A percentile compares a stretch with the other conserved stretches of the same genome.
These are phyloP conservation scores for Hemiscyllium ocellatum DNA, from an alignment of 2,113 vertebrate genomes.

Conservation along the genomic window DNA sequence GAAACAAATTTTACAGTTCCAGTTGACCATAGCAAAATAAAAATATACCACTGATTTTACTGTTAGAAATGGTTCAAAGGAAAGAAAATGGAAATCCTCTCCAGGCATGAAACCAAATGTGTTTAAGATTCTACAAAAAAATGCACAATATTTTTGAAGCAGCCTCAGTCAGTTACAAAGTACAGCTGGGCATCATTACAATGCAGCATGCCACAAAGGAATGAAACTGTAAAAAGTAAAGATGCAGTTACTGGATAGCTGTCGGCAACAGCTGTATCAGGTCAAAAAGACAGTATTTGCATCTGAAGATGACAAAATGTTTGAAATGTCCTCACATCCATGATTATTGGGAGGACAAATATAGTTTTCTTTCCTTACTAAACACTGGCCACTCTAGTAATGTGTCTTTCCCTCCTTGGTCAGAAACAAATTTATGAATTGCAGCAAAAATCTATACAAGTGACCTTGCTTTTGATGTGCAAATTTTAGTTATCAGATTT, in stretches of 20 bases:
- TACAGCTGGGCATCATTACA: background rate
- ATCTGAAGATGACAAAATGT: background rate
- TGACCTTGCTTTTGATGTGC: background rate
- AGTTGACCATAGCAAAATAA: background rate
- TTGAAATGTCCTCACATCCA: background rate
- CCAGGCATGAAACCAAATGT: background rate
- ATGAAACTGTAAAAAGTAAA: background rate
- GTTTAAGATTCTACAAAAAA: too few species aligned
- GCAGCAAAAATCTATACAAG: background rate
- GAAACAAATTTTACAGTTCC: background rate
- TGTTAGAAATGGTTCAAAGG: background rate
- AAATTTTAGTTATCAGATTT: background rate
- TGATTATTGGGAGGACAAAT: background rate
- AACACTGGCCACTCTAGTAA: background rate
- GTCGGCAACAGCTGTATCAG: background rate
- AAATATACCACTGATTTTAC: background rate
- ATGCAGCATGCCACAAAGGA: background rate
- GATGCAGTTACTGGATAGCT: background rate
- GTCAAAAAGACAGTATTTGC: background rate
- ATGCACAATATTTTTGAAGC: background rate
- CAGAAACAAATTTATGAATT: background rate
- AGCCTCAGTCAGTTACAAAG: background rate
- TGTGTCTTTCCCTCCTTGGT: background rate
- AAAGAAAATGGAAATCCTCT: background rate
- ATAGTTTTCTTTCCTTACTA: background rate